Conservation (phyloP, 1,140 invertebrate species). For the Himalopsyche phryganea region DNA sequence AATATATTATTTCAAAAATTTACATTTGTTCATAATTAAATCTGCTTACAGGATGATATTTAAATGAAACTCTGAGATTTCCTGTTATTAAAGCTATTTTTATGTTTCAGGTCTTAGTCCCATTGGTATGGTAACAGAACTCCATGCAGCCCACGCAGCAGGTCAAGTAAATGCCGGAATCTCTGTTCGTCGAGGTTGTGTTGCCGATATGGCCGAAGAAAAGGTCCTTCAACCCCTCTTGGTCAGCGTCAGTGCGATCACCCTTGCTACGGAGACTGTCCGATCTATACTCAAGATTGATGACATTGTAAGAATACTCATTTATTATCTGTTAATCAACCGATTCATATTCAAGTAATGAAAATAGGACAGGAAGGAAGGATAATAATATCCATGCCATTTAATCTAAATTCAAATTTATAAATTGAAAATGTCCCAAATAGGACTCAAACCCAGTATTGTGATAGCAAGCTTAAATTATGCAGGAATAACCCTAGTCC, state of each 20-base stretch:
- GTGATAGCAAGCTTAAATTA: too few species aligned
- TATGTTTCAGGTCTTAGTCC: constrained; percentile 77
- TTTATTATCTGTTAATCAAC: too few species aligned
- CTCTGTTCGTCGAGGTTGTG: constrained; percentile 93
- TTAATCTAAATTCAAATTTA: too few species aligned
- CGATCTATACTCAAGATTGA: constrained; percentile 98
- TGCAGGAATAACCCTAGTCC: too few species aligned
- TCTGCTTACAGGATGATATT: too few species aligned
- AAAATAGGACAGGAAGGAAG: neutral
- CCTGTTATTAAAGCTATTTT: too few species aligned
- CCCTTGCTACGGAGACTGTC: constrained; percentile 94
- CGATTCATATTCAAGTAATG: too few species aligned
- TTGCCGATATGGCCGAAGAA: constrained; percentile 95
- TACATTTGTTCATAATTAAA: too few species aligned
- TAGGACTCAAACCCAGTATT: too few species aligned
- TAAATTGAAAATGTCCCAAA: too few species aligned
- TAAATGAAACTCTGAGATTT: too few species aligned
- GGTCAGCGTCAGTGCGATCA: constrained; percentile 91
- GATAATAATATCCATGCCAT: neutral
- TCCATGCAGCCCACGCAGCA: constrained; percentile 89
- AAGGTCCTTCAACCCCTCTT: constrained; percentile 97
- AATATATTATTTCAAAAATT: too few species aligned
- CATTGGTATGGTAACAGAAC: constrained; percentile 94
- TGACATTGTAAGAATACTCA: constrained; percentile 81
- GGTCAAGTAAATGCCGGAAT: constrained; percentile 83